Evolutionary conservation across 2,113 vertebrate genomes (phyloP), one percentile per base, ranked within the genome.

Genomic region (Scolopax mira): DNA sequence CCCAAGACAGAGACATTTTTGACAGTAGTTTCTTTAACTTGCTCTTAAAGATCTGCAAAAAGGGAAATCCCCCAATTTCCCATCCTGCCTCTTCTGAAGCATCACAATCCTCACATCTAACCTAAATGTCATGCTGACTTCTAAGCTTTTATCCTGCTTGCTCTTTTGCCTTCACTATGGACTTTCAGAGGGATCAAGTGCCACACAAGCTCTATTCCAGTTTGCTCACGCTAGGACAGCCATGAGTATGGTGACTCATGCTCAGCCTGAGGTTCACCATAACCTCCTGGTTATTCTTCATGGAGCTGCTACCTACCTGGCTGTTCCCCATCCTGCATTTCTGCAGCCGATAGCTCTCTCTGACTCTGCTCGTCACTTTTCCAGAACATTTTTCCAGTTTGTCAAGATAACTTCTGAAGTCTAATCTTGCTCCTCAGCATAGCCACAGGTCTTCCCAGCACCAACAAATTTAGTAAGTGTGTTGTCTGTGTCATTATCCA

Each of bases 391-490:
- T 31, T 66, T 55, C 67, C 27, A 37, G 55, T 58, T 73, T 35
- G 24, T 18, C 54, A 58, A n/a, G 28, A 44, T 16, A 0, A 3
- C 61, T 88, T 86, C 44, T 65, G 22, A 70, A 70, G 73, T 3
- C 58, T 31, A 22, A 8, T 7, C 12, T 25, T 14, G 27, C 6
- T 60, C 44, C 48, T 19, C 33, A 33, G 62, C 33, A 13, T 1
- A 33, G 49, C 10, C 58, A 35, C 52, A 44, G 37, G 31, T 49
- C 15, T 48, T 90, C 41, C 58, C 65, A 48, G 71, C 27, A 42
- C 37, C 37, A 10, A 5, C 35, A 19, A 10, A 9, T 7, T 10
- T 18, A 31, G 16, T 27, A 18, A 16, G 21, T 0, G 0, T 9
- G 51, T 31, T 52, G 21, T 46, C n/a, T 11, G 27, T 19, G 46